Evolutionary conservation across 2,888 invertebrate species (phyloP).

Genomic region (Pristionchus japonicus): DNA sequence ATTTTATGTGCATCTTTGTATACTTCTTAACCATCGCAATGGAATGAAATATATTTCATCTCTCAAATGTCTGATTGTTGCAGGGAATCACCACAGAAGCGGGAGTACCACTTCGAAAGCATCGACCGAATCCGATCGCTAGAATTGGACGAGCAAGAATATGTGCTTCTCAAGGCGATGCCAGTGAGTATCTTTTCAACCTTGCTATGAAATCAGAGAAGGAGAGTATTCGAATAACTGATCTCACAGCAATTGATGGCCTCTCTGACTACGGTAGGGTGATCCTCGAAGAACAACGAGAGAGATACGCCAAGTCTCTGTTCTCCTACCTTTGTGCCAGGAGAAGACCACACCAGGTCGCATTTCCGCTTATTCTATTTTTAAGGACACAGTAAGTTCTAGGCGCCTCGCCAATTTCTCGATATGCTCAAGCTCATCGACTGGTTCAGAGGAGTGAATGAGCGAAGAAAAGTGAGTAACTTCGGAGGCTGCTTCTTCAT

Average conservation of each 20-base stretch:
- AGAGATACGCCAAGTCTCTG: neutral
- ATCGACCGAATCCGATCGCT: neutral
- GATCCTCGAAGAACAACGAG: neutral
- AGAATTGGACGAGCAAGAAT: neutral
- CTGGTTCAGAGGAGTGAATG: neutral
- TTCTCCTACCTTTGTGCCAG: neutral
- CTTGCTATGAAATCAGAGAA: too few species aligned
- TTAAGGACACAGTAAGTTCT: too few species aligned
- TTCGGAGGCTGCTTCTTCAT: too few species aligned
- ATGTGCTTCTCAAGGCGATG: neutral
- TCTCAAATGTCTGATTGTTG: too few species aligned
- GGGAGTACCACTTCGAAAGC: neutral
- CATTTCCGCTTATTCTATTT: too few species aligned
- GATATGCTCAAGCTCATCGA: neutral
- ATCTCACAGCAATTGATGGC: neutral
- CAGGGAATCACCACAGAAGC: too few species aligned
- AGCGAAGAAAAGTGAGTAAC: neutral
- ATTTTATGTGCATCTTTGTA: too few species aligned
- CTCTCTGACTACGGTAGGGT: neutral
- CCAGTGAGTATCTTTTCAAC: neutral
- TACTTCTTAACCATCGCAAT: too few species aligned
- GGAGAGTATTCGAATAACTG: too few species aligned
- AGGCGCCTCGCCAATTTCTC: neutral
- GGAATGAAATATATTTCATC: too few species aligned
- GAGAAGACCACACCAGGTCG: neutral